A percentile compares a stretch with the other conserved stretches of the same genome.
phyloP scores from a whole-genome alignment of 2,888 invertebrate species.

The Cataglyphis altisquamis region DNA sequence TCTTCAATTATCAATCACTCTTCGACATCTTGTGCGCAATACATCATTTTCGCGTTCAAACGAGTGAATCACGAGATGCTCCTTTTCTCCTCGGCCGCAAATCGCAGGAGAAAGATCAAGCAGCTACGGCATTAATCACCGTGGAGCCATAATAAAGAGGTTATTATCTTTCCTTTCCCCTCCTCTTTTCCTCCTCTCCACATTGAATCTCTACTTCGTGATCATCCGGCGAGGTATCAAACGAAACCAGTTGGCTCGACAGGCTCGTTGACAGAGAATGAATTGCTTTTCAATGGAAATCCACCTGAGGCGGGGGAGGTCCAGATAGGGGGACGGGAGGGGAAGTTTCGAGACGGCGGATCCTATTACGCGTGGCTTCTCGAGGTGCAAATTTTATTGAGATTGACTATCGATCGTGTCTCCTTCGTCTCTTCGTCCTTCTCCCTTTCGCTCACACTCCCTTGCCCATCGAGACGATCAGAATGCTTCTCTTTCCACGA shows the following conservation, averaged over 20 bases:
- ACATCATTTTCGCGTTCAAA: constrained; percentile 38
- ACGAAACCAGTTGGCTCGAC: constrained; percentile 62
- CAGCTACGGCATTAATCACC: constrained; percentile 64
- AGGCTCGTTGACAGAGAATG: constrained; percentile 73
- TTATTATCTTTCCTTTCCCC: constrained; percentile 56
- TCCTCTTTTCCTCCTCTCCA: not conserved
- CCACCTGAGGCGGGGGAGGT: constrained; percentile 42
- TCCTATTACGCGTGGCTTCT: constrained; percentile 73
- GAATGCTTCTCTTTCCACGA: constrained; percentile 33
- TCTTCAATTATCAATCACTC: constrained; percentile 33
- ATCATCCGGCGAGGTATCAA: constrained; percentile 49
- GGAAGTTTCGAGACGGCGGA: constrained; percentile 61
- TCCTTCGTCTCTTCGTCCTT: constrained; percentile 38
- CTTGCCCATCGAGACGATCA: constrained; percentile 21
- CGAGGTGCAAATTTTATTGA: constrained; percentile 78
- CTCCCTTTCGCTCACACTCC: constrained; percentile 2
- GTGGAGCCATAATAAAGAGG: constrained; percentile 66
- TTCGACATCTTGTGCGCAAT: constrained; percentile 21
- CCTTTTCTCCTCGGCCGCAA: not conserved
- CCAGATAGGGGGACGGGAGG: constrained; percentile 22
- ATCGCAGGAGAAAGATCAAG: constrained; percentile 45
- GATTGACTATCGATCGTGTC: constrained; percentile 75
- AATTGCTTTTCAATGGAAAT: constrained; percentile 77
- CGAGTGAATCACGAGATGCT: constrained; percentile 20
- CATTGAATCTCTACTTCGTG: constrained; percentile 5